Conservation (phyloP, 2,113 vertebrate species). For the Pomatorhinus ruficollis region DNA sequence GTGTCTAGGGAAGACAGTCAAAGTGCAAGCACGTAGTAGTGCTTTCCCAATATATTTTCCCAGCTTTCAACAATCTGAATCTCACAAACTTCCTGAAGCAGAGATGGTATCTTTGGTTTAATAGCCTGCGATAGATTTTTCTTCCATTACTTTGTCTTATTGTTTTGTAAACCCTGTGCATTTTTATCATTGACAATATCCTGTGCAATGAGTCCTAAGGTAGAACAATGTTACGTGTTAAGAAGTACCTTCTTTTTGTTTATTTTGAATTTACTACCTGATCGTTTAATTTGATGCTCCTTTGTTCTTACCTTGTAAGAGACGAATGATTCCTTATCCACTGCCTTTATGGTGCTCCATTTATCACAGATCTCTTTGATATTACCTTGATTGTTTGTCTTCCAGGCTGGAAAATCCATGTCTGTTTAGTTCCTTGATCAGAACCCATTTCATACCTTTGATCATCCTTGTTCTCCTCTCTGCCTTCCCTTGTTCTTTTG, state of each 20-base stretch:
- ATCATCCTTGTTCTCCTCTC: conserved; percentile 25
- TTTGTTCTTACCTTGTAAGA: conserved; percentile 37
- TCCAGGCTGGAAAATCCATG: conserved; percentile 29
- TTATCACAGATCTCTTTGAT: conserved; percentile 56
- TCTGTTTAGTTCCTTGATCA: conserved; percentile 16
- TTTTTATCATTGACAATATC: conserved; percentile 23
- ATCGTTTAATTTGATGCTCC: conserved; percentile 18
- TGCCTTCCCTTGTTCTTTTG: background rate
- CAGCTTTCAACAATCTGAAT: conserved; percentile 41
- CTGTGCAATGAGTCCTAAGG: background rate
- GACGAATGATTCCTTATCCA: conserved; percentile 30
- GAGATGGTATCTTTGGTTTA: conserved; percentile 52
- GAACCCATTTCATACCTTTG: conserved; percentile 43
- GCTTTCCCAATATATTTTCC: conserved; percentile 40
- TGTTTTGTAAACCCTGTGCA: background rate
- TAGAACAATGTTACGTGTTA: background rate
- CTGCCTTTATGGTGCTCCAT: background rate
- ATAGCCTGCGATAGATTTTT: conserved; percentile 38
- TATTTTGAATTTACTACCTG: conserved; percentile 19
- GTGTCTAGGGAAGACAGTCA: background rate
- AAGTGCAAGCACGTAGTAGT: background rate
- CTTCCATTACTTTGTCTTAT: conserved; percentile 29
- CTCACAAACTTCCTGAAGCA: conserved; percentile 57
- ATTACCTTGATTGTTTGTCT: conserved; percentile 35
- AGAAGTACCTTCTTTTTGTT: background rate